Percentiles rank a stretch among this genome's conserved stretches.
These are phyloP conservation scores for Rhabdomys dilectus DNA, from an alignment of 2,113 vertebrate species.

Conservation along the genomic window DNA sequence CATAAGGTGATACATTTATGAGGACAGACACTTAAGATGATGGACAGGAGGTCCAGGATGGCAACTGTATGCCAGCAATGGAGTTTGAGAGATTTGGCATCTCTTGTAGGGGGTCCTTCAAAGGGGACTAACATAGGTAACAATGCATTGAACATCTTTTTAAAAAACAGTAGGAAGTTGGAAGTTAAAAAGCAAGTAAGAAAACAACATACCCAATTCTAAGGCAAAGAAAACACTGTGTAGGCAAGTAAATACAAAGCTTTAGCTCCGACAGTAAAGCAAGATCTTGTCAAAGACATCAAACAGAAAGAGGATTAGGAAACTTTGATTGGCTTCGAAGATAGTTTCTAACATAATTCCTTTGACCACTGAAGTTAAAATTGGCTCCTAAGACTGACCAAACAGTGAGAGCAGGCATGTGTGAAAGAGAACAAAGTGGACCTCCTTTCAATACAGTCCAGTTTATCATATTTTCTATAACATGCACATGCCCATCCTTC, in stretches of 20 bases:
- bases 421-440: neutral
- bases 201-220: neutral
- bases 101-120: neutral
- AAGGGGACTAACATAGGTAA: neutral
- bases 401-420: neutral
- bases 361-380: neutral
- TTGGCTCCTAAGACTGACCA: neutral
- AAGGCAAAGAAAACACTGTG: neutral
- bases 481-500: neutral
- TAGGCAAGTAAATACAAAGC: neutral
- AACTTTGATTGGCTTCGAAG: neutral
- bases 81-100: fast-evolving
- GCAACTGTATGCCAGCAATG: too few species aligned
- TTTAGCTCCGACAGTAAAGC: neutral
- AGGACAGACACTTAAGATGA: neutral
- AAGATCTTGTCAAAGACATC: neutral
- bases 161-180: neutral
- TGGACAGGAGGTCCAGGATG: too few species aligned
- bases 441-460: neutral
- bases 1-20: neutral
- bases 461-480: neutral
- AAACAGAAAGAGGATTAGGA: neutral
- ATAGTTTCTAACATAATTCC: neutral
- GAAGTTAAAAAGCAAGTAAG: neutral
- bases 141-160: neutral